Conservation (phyloP, 2,888 invertebrate genomes). For the Tiphia femorata region DNA sequence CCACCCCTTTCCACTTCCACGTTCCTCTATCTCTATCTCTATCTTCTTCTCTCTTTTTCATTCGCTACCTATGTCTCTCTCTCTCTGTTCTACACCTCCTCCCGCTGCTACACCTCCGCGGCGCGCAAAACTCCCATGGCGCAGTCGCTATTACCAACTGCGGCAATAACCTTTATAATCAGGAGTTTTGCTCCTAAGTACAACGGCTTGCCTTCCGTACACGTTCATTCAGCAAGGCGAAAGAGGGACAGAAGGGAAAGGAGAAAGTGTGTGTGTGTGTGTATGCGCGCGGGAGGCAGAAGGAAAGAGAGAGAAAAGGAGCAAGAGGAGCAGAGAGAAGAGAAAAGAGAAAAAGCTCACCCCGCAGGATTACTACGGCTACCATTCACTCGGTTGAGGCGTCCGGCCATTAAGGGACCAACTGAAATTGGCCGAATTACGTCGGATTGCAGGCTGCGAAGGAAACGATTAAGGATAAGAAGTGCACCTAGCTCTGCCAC, state of each 20-base stretch:
- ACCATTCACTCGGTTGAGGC: conserved; percentile 20
- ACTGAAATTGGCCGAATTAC: conserved; percentile 19
- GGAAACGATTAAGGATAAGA: conserved; percentile 10
- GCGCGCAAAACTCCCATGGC: neutral
- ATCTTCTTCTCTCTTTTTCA: neutral
- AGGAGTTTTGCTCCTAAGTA: conserved; percentile 54
- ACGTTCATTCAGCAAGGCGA: conserved; percentile 3
- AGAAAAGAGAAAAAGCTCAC: conserved; percentile 11
- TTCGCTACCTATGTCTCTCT: too few relatives aligned
- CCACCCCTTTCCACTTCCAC: too few relatives aligned
- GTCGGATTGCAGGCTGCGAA: conserved; percentile 9
- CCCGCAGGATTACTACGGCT: conserved; percentile 27
- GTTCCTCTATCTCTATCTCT: too few relatives aligned
- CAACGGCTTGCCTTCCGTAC: conserved; percentile 9
- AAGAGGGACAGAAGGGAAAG: neutral
- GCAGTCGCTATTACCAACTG: conserved; percentile 39
- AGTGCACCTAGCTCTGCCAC: neutral
- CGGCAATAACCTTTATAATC: conserved; percentile 60
- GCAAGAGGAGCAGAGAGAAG: neutral
- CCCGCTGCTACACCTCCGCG: conserved; percentile 40
- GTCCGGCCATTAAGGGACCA: conserved; percentile 23
- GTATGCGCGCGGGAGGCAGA: neutral
- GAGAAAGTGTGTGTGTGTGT: neutral
- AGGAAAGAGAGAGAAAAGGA: neutral
- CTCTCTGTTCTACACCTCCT: too few relatives aligned